Evolutionary conservation across 2,113 vertebrate genomes (phyloP).

Genomic region (Poecilia latipinna): DNA sequence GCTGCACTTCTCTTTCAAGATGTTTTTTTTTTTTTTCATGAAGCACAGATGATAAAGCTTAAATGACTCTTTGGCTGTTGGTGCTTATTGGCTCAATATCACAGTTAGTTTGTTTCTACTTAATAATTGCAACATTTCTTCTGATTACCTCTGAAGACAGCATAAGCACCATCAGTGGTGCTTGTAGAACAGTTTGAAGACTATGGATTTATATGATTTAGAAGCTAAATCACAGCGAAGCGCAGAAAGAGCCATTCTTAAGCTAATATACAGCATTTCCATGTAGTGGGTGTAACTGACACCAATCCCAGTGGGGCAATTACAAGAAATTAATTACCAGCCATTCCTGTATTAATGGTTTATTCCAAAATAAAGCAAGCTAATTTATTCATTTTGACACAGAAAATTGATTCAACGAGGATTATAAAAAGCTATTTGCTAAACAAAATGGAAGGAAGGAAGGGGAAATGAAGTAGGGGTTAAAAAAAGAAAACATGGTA

Average conservation of each 20-base stretch:
- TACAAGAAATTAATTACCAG: conserved; percentile 82
- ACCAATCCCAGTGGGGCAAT: conserved; percentile 81
- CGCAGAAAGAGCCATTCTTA: conserved; percentile 67
- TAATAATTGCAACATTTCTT: not conserved
- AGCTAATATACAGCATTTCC: conserved; percentile 73
- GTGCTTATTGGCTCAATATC: not conserved
- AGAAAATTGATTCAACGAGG: conserved; percentile 77
- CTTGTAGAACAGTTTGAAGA: not conserved
- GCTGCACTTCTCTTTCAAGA: not conserved
- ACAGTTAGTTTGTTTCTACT: not conserved
- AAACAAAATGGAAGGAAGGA: conserved; percentile 72
- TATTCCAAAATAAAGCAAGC: conserved; percentile 80
- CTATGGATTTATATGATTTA: not conserved
- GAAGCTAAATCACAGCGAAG: conserved; percentile 51
- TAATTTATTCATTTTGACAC: conserved; percentile 78
- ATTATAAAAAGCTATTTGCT: conserved; percentile 80
- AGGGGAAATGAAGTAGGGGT: conserved; percentile 67
- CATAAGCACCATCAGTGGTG: not conserved
- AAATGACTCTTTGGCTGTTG: not conserved
- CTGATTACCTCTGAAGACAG: not conserved
- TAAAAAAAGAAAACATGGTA: conserved; percentile 77
- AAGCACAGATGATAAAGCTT: not conserved
- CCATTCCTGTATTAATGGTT: conserved; percentile 79
- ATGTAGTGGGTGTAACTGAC: conserved; percentile 76
- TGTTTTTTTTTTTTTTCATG: not conserved